phyloP scores from a whole-genome alignment of 2,888 invertebrate species.

The Pseudococcus longispinus region DNA sequence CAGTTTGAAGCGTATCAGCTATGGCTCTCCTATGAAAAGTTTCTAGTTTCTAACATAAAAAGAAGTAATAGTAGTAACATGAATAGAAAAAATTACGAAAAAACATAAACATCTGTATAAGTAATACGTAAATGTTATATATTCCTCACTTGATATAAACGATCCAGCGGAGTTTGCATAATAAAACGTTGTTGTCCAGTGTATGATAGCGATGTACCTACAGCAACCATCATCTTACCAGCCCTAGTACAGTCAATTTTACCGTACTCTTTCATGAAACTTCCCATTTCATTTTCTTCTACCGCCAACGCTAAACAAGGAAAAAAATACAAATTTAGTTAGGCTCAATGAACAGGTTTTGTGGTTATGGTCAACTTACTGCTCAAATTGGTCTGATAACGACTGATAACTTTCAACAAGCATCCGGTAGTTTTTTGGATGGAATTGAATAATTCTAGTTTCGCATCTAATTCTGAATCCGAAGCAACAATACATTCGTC shows the following conservation, averaged over 20 bases:
- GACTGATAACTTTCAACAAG: conserved; percentile 86
- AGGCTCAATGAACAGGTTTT: too few relatives aligned
- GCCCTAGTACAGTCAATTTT: conserved; percentile 85
- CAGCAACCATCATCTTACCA: conserved; percentile 79
- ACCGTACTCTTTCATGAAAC: conserved; percentile 92
- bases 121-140: too few relatives aligned
- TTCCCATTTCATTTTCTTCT: conserved; percentile 92
- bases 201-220: conserved; percentile 87
- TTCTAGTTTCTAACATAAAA: conserved; percentile 75
- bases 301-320: conserved; percentile 78
- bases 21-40: conserved; percentile 95
- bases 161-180: conserved; percentile 81
- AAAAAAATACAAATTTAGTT: too few relatives aligned
- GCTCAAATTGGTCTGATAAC: conserved; percentile 91
- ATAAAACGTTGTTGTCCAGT: conserved; percentile 91
- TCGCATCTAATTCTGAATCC: conserved; percentile 95
- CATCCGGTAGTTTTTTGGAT: conserved; percentile 89
- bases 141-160: conserved; percentile 77
- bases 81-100: neutral
- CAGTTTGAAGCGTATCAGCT: conserved; percentile 88
- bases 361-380: conserved; percentile 61
- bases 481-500: conserved; percentile 96
- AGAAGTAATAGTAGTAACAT: neutral
- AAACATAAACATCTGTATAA: neutral
- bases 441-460: conserved; percentile 90